A percentile compares a stretch with the other conserved stretches of the same genome.
Conservation (phyloP, 2,113 vertebrate genomes). For the Speoplatyrhinus poulsoni region DNA sequence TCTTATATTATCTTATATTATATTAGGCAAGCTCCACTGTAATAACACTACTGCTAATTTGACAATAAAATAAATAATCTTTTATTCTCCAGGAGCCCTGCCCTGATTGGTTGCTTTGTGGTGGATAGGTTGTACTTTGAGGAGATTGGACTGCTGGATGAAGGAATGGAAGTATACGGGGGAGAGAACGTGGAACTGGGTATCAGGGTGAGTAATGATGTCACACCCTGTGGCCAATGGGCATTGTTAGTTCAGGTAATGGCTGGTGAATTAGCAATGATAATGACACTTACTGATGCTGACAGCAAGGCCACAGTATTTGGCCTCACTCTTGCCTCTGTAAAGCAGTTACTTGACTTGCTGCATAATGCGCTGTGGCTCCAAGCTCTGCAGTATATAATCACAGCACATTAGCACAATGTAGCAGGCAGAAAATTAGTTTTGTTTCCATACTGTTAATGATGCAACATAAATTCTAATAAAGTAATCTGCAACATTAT, state of each 20-base stretch:
- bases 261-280: slow-evolving; percentile 53
- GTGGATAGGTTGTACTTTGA: slow-evolving; percentile 96
- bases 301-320: slow-evolving; percentile 33
- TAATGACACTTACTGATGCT: slow-evolving; percentile 54
- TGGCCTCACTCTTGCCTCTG: slow-evolving; percentile 13
- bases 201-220: slow-evolving; percentile 87
- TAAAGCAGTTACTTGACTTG: slow-evolving; percentile 18
- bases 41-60: too few relatives aligned
- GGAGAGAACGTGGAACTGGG: slow-evolving; percentile 98
- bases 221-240: slow-evolving; percentile 14
- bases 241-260: slow-evolving; percentile 58
- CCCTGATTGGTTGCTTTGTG: slow-evolving; percentile 98
- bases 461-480: too few relatives aligned
- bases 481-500: too few relatives aligned
- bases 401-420: slow-evolving; percentile 4
- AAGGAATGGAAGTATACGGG: slow-evolving; percentile 98
- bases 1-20: too few relatives aligned
- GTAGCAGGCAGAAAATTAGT: not conserved
- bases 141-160: slow-evolving; percentile 95
- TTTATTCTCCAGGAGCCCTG: slow-evolving; percentile 85
- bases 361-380: slow-evolving; percentile 17
- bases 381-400: slow-evolving; percentile 5
- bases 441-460: not conserved
- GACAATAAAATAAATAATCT: slow-evolving; percentile 3
- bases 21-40: too few relatives aligned